These are phyloP conservation scores for Andrena hattorfiana DNA, from an alignment of 2,888 invertebrate species.

Conservation along the genomic window DNA sequence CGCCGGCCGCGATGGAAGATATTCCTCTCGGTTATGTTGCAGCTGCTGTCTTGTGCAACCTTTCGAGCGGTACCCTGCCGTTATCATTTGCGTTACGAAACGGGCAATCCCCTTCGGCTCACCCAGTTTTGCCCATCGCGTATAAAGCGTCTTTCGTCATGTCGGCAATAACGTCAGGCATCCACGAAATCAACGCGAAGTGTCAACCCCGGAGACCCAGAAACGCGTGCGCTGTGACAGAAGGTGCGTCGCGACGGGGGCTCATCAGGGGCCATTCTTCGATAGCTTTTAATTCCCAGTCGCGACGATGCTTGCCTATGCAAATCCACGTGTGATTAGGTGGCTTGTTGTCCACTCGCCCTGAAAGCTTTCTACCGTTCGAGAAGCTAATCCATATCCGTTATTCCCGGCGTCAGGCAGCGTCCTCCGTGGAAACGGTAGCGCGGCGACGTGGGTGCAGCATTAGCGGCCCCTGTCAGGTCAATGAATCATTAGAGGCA, in stretches of 20 bases:
- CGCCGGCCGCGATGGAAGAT: constrained; percentile 11
- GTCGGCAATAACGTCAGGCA: background rate
- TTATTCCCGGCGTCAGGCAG: constrained; percentile 35
- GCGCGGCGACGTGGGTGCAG: constrained; percentile 71
- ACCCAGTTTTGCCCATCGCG: background rate
- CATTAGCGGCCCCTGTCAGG: constrained; percentile 72
- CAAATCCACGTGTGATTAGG: constrained; percentile 57
- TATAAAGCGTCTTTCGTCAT: background rate
- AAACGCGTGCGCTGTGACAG: background rate
- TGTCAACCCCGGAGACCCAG: background rate
- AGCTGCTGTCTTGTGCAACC: background rate
- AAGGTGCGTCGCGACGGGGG: background rate
- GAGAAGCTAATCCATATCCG: constrained; percentile 54
- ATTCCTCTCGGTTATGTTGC: constrained; percentile 11
- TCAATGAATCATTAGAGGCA: constrained; percentile 78
- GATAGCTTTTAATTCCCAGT: constrained; percentile 27
- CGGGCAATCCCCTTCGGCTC: background rate
- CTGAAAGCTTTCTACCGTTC: constrained; percentile 39
- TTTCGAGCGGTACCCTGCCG: background rate
- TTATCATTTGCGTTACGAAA: constrained; percentile 2
- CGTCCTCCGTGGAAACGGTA: constrained; percentile 68
- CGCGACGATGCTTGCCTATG: constrained; percentile 37
- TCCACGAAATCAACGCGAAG: background rate
- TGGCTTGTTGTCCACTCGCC: constrained; percentile 41
- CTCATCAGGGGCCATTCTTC: constrained; percentile 13